phyloP scores from a whole-genome alignment of 2,888 invertebrate genomes.

The Eugnorisma glareosa region DNA sequence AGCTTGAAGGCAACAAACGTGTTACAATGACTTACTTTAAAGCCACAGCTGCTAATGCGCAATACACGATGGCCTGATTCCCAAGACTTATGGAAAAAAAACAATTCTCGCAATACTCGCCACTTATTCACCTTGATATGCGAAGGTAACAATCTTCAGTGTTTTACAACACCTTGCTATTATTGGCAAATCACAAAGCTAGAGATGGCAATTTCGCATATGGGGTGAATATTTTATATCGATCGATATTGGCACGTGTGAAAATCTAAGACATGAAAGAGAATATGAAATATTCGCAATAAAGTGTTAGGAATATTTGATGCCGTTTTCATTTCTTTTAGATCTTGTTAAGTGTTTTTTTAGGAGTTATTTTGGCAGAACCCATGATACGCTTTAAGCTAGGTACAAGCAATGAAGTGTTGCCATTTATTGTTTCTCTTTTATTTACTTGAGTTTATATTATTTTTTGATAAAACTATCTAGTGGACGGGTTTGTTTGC shows the following conservation, averaged over 20 bases:
- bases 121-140: conserved; percentile 36
- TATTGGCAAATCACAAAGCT: conserved; percentile 26
- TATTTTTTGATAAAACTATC: conserved; percentile 1
- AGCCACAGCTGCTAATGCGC: conserved; percentile 28
- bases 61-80: conserved; percentile 23
- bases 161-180: conserved; percentile 23
- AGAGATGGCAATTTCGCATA: conserved; percentile 9
- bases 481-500: background rate
- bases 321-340: background rate
- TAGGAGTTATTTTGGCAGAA: background rate
- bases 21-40: conserved; percentile 6
- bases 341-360: background rate
- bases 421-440: background rate
- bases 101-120: background rate
- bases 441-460: background rate
- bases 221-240: conserved; percentile 24
- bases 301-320: background rate
- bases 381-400: background rate
- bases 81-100: conserved; percentile 34
- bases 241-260: conserved; percentile 23
- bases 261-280: background rate
- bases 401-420: background rate
- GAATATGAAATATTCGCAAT: background rate
- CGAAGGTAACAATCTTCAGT: conserved; percentile 11
- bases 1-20: background rate